Conservation (phyloP, 2,797 vertebrate genomes). For the Oreochromis grahami region DNA sequence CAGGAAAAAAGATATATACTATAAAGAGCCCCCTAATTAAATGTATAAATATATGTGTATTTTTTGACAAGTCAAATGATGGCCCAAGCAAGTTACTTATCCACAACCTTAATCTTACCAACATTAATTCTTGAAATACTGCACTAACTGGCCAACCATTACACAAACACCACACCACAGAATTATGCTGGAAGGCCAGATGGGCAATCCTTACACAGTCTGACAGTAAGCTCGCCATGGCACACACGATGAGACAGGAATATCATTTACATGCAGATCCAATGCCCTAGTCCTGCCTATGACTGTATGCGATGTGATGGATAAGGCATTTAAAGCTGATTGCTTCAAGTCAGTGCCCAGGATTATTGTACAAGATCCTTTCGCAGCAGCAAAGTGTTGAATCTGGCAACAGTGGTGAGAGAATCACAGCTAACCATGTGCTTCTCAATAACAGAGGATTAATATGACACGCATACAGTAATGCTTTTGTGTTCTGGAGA, state of each 20-base stretch:
- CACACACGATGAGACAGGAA: neutral
- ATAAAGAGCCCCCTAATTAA: neutral
- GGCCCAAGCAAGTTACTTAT: too few relatives aligned
- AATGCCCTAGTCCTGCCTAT: neutral
- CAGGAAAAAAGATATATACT: neutral
- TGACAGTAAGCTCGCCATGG: neutral
- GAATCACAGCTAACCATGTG: slow-evolving; percentile 7
- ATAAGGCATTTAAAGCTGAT: neutral
- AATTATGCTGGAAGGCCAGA: neutral
- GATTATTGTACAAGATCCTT: neutral
- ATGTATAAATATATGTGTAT: neutral
- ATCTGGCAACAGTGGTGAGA: neutral
- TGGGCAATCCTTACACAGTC: neutral
- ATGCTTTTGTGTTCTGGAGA: neutral
- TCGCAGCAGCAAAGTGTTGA: neutral
- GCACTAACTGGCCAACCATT: neutral
- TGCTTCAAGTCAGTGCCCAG: neutral
- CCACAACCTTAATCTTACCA: neutral
- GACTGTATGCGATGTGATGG: neutral
- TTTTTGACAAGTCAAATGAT: neutral
- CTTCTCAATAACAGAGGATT: neutral
- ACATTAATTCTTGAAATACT: neutral
- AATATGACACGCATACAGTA: neutral
- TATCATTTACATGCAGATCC: neutral
- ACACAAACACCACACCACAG: neutral